A percentile compares a stretch with the other conserved stretches of the same genome.
Evolutionary conservation across 2,113 vertebrate species (phyloP).

Genomic region (Anarhynchus alexandrinus): DNA sequence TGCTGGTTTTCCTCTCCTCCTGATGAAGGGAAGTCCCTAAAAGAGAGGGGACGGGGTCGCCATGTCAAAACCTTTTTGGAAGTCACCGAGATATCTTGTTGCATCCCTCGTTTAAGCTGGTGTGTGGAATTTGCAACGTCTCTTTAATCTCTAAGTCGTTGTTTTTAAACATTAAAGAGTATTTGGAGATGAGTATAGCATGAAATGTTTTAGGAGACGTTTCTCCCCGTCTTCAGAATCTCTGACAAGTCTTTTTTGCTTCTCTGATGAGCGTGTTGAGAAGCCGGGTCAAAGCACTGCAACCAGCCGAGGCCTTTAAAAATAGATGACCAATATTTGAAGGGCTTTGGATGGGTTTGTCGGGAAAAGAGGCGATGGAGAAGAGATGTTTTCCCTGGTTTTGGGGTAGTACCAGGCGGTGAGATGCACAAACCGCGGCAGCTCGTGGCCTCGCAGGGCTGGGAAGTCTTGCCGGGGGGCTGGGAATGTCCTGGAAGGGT

Average conservation of each 20-base stretch:
- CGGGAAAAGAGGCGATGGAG: background rate
- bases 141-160: background rate
- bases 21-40: background rate
- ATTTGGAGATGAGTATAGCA: background rate
- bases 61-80: background rate
- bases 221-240: background rate
- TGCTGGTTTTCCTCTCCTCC: background rate
- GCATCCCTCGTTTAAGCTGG: background rate
- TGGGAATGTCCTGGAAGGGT: constrained; percentile 40
- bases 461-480: background rate
- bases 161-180: constrained; percentile 28
- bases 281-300: background rate
- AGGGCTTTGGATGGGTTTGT: background rate
- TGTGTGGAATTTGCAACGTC: background rate
- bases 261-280: background rate
- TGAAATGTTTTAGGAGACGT: background rate
- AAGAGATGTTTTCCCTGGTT: background rate
- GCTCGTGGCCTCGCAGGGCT: background rate
- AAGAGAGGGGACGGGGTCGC: background rate
- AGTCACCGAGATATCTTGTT: background rate
- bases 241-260: background rate
- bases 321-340: background rate
- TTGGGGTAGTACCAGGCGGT: background rate
- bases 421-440: background rate
- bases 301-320: background rate